Evolutionary conservation across 2,888 invertebrate species (phyloP), one percentile per base, ranked within the genome.

Genomic region (Arge pagana): DNA sequence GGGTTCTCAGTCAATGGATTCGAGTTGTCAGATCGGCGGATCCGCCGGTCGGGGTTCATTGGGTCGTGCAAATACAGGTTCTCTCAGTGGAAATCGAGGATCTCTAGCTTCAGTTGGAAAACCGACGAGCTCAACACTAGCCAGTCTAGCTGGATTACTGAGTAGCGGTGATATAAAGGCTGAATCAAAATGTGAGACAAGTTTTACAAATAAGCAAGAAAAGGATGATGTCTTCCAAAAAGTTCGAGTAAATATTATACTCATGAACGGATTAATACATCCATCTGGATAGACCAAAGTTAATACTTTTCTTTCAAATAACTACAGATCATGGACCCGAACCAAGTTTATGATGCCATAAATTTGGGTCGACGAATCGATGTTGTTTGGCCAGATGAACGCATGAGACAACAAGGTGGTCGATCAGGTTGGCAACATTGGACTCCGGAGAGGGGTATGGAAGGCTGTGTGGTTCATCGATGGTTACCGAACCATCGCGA

Each of bases 401-500:
- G 85, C 45, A 93, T 94, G 88, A 79, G 94, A 49, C 85, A 86
- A 55, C 83, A 88, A 59, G 96, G 96, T 0, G 96, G 96, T 0
- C 82, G 93, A 58, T 89, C 89, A 39, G 86, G 85, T 62, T 97
- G 96, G 97, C 86, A 87, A 59, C 86, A 88, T 64, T 96, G 96
- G 96, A 83, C 88, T 57, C 96, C 96, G 0, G 83, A 86, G 60
- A 85, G 87, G 10, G 96, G 96, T 7, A 95, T 96, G 94, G 93
- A 94, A 66, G 96, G 96, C 55, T 82, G 89, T 83, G 90, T 93
- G 48, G 94, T 96, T 7, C 96, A 97, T 77, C 88, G 90, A 61
- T 97, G 97, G 96, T 85, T 87, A 28, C 97, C 96, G 0, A 91
- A 89, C 78, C 96, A 97, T 79, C 85, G 90, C 48, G 94, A 96